Evolutionary conservation across 2,113 vertebrate genomes (phyloP).

Genomic region (Crotalus helleri): DNA sequence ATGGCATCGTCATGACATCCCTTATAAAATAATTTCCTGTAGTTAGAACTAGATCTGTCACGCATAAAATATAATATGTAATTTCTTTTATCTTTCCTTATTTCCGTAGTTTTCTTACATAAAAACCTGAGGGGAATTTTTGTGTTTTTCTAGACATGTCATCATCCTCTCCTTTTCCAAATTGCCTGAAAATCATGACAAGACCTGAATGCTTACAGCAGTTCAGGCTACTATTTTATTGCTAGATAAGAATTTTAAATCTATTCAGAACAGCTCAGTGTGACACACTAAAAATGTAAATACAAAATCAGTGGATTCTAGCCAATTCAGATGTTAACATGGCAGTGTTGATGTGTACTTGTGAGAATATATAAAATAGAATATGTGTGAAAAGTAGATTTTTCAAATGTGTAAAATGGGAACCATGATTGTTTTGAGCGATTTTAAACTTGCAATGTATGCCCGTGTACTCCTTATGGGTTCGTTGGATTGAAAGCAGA

Average conservation of each 20-base stretch:
- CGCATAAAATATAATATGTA: neutral
- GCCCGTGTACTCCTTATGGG: neutral
- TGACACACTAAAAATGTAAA: neutral
- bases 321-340: neutral
- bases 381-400: neutral
- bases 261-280: neutral
- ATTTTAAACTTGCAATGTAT: neutral
- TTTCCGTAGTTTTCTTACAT: neutral
- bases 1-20: neutral
- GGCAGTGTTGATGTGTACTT: neutral
- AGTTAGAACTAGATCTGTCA: neutral
- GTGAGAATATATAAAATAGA: neutral
- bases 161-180: neutral
- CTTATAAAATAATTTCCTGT: neutral
- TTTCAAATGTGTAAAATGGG: neutral
- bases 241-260: neutral
- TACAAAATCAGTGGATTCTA: neutral
- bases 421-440: neutral
- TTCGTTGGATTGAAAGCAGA: neutral
- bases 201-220: neutral
- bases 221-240: neutral
- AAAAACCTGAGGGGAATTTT: neutral
- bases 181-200: neutral
- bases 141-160: neutral
- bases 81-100: neutral